Base-by-base conservation (phyloP, 2,888 invertebrate species). In the Lymantria dispar region DNA sequence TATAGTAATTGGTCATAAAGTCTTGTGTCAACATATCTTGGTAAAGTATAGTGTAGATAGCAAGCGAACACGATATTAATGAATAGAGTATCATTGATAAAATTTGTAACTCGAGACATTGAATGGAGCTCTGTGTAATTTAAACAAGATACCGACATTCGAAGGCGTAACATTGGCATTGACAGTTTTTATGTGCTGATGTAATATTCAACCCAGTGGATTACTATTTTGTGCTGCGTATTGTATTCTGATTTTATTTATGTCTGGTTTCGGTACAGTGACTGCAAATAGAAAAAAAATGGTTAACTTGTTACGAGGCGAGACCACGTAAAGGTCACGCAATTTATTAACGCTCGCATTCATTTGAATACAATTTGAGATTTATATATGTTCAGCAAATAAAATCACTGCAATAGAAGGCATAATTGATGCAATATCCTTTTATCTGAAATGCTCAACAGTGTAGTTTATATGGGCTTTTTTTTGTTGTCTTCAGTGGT, bases 111-210 rank as follows among this genome's bases (percentile, higher is more conserved):
- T 46, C 46, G 48, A 56, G 67, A 60, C 61, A 63, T 59, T 80
- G 79, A 80, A 81, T 82, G 80, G 62, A 67, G 53, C 50, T 49
- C 47, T 57, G 62, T 56, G 57, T 60, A 62, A n/a, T 14, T 14
- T 60, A 60, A 52, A 58, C 58, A 62, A 60, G 68, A 40, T 68
- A 60, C 51, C 45, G 47, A 65, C 52, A 67, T 70, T 70, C 55
- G 68, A 60, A 75, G 74, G 72, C 76, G 80, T 80, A 80, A 76
- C 80, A 83, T 81, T 84, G 82, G 77, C 84, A 85, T 83, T 84
- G 83, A 73, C 75, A 76, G 75, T 84, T 86, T 85, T 85, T 84
- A 74, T 67, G 56, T 58, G 77, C 72, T 83, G 81, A 81, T 80
- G 81, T 85, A 84, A 85, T 73, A 70, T 65, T 74, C 70, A 71